Evolutionary conservation across 2,888 invertebrate species (phyloP).

Genomic region (Allacma fusca): DNA sequence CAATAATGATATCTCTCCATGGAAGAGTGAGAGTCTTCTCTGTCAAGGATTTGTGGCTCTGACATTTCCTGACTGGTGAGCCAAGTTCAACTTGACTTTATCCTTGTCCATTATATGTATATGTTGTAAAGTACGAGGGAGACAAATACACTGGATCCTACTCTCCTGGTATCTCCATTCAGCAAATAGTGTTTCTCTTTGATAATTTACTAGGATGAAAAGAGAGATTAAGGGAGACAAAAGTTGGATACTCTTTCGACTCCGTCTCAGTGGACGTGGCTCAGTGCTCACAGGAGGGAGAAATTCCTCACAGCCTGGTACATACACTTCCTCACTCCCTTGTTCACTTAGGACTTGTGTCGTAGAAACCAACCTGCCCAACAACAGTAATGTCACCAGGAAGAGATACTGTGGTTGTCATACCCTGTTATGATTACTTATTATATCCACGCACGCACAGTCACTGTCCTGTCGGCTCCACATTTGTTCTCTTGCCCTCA

Average conservation of each 20-base stretch:
- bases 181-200: slow-evolving; percentile 45
- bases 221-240: slow-evolving; percentile 49
- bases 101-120: slow-evolving; percentile 9
- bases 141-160: background rate
- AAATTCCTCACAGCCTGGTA: background rate
- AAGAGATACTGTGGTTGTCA: background rate
- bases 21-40: slow-evolving; percentile 20
- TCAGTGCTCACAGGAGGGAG: slow-evolving; percentile 32
- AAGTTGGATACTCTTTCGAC: slow-evolving; percentile 38
- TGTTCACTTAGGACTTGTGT: too few relatives aligned
- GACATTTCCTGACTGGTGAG: slow-evolving; percentile 39
- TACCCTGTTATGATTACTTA: slow-evolving; percentile 7
- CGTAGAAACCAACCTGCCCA: too few relatives aligned
- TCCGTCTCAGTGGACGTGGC: slow-evolving; percentile 38
- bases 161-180: slow-evolving; percentile 18
- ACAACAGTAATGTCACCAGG: slow-evolving; percentile 5
- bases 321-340: background rate
- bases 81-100: slow-evolving; percentile 38
- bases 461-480: too few relatives aligned
- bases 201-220: slow-evolving; percentile 50
- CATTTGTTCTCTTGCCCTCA: too few relatives aligned
- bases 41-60: slow-evolving; percentile 34
- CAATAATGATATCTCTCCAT: slow-evolving; percentile 17
- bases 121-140: background rate
- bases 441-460: background rate